Percentiles rank a stretch among this genome's conserved stretches.
Conservation (phyloP, 2,888 invertebrate species). For the Agriopis marginaria region DNA sequence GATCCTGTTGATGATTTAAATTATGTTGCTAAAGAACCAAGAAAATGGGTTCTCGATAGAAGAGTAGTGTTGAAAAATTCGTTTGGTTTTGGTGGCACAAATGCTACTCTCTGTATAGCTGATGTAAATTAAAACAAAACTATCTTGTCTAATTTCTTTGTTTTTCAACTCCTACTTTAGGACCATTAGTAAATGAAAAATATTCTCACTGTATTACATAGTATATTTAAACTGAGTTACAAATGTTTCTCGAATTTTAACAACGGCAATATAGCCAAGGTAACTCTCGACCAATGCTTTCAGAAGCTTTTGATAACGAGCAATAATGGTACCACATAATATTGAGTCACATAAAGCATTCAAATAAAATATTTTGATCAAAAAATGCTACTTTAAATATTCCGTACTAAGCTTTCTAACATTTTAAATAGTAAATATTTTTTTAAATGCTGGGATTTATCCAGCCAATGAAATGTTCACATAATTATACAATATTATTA, state of each 20-base stretch:
- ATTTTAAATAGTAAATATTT: slow-evolving; percentile 79
- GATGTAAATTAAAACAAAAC: slow-evolving; percentile 62
- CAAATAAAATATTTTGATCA: slow-evolving; percentile 82
- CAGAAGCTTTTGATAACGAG: slow-evolving; percentile 71
- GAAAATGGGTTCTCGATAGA: slow-evolving; percentile 85
- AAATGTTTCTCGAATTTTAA: slow-evolving; percentile 76
- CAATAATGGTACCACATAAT: slow-evolving; percentile 76
- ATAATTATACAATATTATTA: slow-evolving; percentile 40
- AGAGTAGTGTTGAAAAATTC: slow-evolving; percentile 97
- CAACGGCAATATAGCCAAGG: slow-evolving; percentile 76
- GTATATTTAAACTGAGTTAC: slow-evolving; percentile 86
- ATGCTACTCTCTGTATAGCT: slow-evolving; percentile 93
- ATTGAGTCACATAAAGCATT: slow-evolving; percentile 80
- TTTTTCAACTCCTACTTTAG: slow-evolving; percentile 8
- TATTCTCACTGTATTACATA: slow-evolving; percentile 74
- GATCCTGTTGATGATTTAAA: slow-evolving; percentile 89
- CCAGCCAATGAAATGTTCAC: slow-evolving; percentile 67
- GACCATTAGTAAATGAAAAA: slow-evolving; percentile 55
- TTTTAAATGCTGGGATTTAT: slow-evolving; percentile 82
- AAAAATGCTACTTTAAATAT: slow-evolving; percentile 81
- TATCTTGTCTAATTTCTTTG: slow-evolving; percentile 22
- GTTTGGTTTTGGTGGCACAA: slow-evolving; percentile 99
- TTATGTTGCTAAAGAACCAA: slow-evolving; percentile 87
- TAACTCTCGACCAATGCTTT: slow-evolving; percentile 69
- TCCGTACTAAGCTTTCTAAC: slow-evolving; percentile 82